Base-by-base conservation (phyloP, 2,888 invertebrate species). In the Limnephilus lunatus region DNA sequence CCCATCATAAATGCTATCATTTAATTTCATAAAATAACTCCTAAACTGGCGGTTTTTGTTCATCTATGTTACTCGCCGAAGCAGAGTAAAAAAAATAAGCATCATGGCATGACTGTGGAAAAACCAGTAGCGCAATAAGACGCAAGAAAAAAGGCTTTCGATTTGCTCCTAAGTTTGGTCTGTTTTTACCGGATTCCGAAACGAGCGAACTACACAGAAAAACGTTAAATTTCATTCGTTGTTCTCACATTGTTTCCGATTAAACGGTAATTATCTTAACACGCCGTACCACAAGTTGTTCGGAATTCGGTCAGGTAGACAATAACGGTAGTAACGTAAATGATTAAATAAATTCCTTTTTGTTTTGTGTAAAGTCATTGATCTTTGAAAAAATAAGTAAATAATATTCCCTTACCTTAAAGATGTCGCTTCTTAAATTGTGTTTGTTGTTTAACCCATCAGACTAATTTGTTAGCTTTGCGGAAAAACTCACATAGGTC, bases 201-300 rank as follows among this genome's bases (percentile, higher is more conserved):
- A 68, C 68, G 68, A 68, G 68, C 68, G 68, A 68, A 68, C 31
- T 14, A 32, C n/a, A 15, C 81, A 35, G 81, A 89, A 35, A 89
- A 89, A 89, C 35, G 80, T 68, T 81, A 81, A 86, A 86, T 48
- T 81, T 89, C 25, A 35, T 89, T 80, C 14, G 31, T 89, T 80
- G 88, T 89, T 81, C 88, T 89, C 32, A 35, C 88, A 89, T 31
- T 89, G 68, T 89, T 80, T 80, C n/a, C 80, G 68, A 89, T 89
- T 89, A 89, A 87, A 53, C 53, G 87, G 53, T 48, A 32, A 89
- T 89, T 81, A 89, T 31, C 44, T n/a, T 25, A 89, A 89, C 80
- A 80, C 80, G 5, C 88, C 32, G 30, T 12, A 68, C 80, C 88
- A 81, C 88, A 89, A 89, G 39, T 9, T 89, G 80, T 88, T 88